Conservation (phyloP, 2,888 invertebrate genomes). For the Chrysolina haemoptera region DNA sequence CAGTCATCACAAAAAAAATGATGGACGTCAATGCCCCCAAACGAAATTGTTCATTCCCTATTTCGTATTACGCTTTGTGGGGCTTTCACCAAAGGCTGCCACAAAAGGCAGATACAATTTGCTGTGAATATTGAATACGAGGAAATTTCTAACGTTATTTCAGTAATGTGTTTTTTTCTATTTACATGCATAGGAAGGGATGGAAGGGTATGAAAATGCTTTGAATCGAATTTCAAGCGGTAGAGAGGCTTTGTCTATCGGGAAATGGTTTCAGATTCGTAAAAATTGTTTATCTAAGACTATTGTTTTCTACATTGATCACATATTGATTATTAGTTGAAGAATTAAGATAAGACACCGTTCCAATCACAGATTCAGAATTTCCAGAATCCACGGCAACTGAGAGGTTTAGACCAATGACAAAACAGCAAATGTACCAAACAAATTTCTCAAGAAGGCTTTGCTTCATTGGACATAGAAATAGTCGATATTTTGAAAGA, state of each 20-base stretch:
- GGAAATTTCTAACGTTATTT: conserved; percentile 25
- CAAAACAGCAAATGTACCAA: too few relatives aligned
- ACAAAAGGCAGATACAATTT: conserved; percentile 39
- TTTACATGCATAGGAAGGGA: background rate
- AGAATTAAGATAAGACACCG: too few relatives aligned
- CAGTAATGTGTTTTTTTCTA: conserved; percentile 9
- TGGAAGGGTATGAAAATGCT: background rate
- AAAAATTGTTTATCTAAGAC: too few relatives aligned
- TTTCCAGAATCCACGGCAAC: too few relatives aligned
- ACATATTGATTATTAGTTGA: too few relatives aligned
- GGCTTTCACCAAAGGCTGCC: conserved; percentile 24
- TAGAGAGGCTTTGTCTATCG: background rate
- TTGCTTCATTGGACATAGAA: too few relatives aligned
- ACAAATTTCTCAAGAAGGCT: too few relatives aligned
- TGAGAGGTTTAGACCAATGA: too few relatives aligned
- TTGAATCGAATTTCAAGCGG: background rate
- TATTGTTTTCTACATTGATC: too few relatives aligned
- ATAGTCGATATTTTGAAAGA: too few relatives aligned
- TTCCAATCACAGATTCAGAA: too few relatives aligned
- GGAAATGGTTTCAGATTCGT: background rate
- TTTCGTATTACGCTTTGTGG: conserved; percentile 32
- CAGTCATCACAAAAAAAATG: conserved; percentile 13
- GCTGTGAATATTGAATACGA: conserved; percentile 31
- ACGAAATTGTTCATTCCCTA: conserved; percentile 34
- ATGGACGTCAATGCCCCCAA: conserved; percentile 36